Evolutionary conservation across 2,888 invertebrate genomes (phyloP).

Genomic region (Parnassius mnemosyne): DNA sequence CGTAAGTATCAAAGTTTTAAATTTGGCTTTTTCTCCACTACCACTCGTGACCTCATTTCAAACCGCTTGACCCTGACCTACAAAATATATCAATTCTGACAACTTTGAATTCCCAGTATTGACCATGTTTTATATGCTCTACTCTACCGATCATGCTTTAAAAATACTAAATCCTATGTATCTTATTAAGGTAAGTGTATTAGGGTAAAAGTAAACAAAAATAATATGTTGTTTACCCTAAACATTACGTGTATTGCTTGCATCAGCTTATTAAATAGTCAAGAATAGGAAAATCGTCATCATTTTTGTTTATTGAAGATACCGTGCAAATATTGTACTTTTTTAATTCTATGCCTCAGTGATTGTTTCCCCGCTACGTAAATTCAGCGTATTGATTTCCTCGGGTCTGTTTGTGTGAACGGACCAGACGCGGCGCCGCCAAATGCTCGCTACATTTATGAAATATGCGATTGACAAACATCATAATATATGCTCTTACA

Average conservation of each 20-base stretch:
- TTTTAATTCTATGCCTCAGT: not conserved
- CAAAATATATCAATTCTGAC: constrained; percentile 3
- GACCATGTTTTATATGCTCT: too few relatives aligned
- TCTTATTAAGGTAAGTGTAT: too few relatives aligned
- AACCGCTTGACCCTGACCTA: constrained; percentile 21
- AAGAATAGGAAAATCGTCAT: too few relatives aligned
- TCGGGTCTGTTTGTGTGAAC: constrained; percentile 2
- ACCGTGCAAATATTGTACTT: too few relatives aligned
- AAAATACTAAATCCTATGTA: too few relatives aligned
- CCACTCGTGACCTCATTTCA: constrained; percentile 19
- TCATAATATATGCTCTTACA: not conserved
- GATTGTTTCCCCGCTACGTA: constrained; percentile 4
- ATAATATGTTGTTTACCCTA: too few relatives aligned
- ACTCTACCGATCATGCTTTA: too few relatives aligned
- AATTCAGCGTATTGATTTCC: constrained; percentile 19
- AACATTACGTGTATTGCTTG: too few relatives aligned
- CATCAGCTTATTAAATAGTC: too few relatives aligned
- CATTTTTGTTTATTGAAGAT: too few relatives aligned
- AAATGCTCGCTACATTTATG: not conserved
- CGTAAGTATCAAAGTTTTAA: too few relatives aligned
- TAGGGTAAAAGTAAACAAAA: too few relatives aligned
- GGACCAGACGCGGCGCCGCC: not conserved
- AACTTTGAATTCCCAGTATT: not conserved
- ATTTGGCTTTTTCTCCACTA: not conserved
- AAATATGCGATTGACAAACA: not conserved